Evolutionary conservation across 2,113 vertebrate species (phyloP).

Genomic region (Eulemur rufifrons): DNA sequence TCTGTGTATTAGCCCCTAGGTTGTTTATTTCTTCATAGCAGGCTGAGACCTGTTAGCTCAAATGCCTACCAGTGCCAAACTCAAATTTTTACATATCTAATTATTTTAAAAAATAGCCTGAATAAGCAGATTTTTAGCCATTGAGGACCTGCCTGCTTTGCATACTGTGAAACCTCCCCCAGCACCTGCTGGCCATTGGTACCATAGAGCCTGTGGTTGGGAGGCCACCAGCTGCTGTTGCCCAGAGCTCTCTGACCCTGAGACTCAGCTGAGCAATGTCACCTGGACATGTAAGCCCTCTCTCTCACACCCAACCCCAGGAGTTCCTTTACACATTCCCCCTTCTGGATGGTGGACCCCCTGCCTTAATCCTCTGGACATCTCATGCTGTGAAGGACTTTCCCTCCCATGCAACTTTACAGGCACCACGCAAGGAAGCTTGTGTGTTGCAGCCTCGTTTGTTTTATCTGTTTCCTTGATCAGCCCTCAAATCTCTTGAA

Average conservation of each 20-base stretch:
- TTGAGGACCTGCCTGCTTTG: neutral
- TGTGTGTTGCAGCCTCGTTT: neutral
- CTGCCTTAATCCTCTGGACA: neutral
- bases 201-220: neutral
- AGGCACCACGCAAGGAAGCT: neutral
- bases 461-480: neutral
- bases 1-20: neutral
- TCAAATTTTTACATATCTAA: neutral
- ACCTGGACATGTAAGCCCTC: neutral
- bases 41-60: neutral
- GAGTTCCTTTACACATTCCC: neutral
- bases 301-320: neutral
- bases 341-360: neutral
- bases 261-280: neutral
- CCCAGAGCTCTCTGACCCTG: neutral
- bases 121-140: neutral
- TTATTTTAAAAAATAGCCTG: neutral
- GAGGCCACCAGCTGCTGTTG: neutral
- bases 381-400: neutral
- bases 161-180: neutral
- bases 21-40: neutral
- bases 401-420: neutral
- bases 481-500: neutral
- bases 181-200: neutral
- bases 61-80: neutral